phyloP scores from a whole-genome alignment of 2,113 vertebrate genomes.

The Phrynocephalus versicolor region DNA sequence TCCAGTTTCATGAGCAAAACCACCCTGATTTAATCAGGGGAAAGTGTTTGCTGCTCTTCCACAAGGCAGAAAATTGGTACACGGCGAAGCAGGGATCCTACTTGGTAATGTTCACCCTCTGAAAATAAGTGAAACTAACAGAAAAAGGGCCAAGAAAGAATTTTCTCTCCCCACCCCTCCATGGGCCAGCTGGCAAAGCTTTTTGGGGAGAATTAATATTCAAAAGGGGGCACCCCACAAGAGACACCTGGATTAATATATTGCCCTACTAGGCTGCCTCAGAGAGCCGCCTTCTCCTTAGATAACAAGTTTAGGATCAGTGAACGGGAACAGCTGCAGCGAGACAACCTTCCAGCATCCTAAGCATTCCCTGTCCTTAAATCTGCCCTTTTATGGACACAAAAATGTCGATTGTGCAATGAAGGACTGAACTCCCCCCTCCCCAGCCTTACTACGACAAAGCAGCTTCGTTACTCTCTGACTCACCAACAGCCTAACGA shows the following conservation, averaged over 20 bases:
- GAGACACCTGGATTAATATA: background rate
- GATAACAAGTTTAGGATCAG: background rate
- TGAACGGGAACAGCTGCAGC: background rate
- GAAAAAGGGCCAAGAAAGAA: too few relatives aligned
- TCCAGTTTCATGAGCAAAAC: background rate
- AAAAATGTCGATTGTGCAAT: background rate
- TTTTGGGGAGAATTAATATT: background rate
- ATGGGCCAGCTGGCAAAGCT: background rate
- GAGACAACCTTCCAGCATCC: background rate
- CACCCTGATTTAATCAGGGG: background rate
- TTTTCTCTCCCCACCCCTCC: background rate
- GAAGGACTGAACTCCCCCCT: background rate
- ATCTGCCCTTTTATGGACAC: background rate
- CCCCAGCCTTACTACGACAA: background rate
- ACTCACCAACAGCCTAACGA: too few relatives aligned
- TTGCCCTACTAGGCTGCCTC: background rate
- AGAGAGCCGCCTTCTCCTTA: background rate
- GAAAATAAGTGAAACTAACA: too few relatives aligned
- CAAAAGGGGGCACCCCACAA: background rate
- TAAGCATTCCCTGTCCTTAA: background rate
- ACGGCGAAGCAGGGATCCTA: background rate
- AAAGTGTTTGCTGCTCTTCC: background rate
- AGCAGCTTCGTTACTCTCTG: too few relatives aligned
- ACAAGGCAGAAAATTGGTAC: background rate
- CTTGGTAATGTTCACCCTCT: background rate